Base-by-base conservation (phyloP, 2,113 vertebrate species). In the Cettia cetti region DNA sequence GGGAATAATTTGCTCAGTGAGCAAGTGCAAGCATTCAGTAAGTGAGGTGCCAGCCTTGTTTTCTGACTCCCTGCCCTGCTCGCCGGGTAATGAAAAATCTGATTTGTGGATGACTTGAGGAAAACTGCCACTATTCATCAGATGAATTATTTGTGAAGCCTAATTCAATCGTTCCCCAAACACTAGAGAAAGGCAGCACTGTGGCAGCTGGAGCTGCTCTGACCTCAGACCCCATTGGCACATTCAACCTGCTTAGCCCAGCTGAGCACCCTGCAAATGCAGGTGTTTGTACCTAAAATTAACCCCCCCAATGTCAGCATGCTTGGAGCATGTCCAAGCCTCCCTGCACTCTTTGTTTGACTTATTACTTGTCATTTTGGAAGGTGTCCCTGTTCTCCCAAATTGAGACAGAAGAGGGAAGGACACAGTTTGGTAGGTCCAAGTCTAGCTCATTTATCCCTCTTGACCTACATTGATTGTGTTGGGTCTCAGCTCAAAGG, bases 121-220 rank as follows among this genome's bases (percentile, higher is more conserved):
- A 82, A 94, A 94, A 92, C 87, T 94, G 87, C 92, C 89, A 90
- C 94, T 92, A 82, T 95, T 95, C 94, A 90, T 94, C 88, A 93
- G 81, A 47, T 76, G 66, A 89, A 93, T 86, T 94, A 93, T 92
- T 92, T 86, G 77, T 21, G 1, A 92, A 89, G 65, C 44, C 80
- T 94, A 87, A 96, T 94, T 95, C 93, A 91, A 79, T 96, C 70
- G 9, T 42, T 74, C 79, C 70, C 65, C 68, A 56, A 89, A 74
- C 68, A 77, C 45, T 18, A 63, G 60, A 22, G 47, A 16, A 65
- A 64, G 61, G 52, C 79, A 95, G 59, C 0, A 0, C 60, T 80
- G 54, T 71, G 61, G 89, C 92, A 90, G 37, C 59, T 30, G 3
- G 50, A 93, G 31, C 74, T 66, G 44, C 66, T 71, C 65, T 2